Conservation (phyloP, 2,113 vertebrate species). For the Pseudorhombus dupliciocellatus region DNA sequence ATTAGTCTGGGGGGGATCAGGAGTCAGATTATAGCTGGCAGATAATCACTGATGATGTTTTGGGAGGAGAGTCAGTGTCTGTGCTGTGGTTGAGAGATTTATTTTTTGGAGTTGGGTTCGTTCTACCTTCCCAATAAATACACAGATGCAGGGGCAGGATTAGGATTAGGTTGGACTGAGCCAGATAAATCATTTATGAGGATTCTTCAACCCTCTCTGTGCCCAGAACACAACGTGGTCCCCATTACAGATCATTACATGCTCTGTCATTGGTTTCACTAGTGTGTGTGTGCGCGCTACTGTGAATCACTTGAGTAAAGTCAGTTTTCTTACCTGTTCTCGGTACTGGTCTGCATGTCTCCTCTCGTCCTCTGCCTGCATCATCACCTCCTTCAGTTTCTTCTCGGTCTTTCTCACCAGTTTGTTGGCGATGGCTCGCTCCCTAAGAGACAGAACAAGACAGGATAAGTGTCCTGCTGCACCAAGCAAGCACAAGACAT, state of each 20-base stretch:
- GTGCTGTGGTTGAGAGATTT: conserved; percentile 46
- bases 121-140: conserved; percentile 40
- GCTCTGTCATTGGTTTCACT: neutral
- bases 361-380: conserved; percentile 92
- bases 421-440: conserved; percentile 87
- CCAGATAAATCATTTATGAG: conserved; percentile 49
- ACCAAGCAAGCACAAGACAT: no score
- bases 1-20: conserved; percentile 58
- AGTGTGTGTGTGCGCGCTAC: neutral
- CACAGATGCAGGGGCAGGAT: conserved; percentile 51
- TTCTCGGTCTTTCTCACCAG: conserved; percentile 89
- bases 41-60: conserved; percentile 64
- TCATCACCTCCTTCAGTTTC: conserved; percentile 90
- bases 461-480: neutral
- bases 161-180: conserved; percentile 64
- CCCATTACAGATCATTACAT: conserved; percentile 26
- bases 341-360: conserved; percentile 90
- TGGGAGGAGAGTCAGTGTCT: conserved; percentile 50
- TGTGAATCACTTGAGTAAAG: neutral
- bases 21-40: conserved; percentile 58
- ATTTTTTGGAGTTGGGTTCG: conserved; percentile 26
- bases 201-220: conserved; percentile 46
- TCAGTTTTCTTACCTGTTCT: conserved; percentile 83
- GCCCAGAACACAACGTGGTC: conserved; percentile 1
- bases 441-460: conserved; percentile 71